Base-by-base conservation (phyloP, 2,113 vertebrate genomes). In the Trochalopteron elliotii region DNA sequence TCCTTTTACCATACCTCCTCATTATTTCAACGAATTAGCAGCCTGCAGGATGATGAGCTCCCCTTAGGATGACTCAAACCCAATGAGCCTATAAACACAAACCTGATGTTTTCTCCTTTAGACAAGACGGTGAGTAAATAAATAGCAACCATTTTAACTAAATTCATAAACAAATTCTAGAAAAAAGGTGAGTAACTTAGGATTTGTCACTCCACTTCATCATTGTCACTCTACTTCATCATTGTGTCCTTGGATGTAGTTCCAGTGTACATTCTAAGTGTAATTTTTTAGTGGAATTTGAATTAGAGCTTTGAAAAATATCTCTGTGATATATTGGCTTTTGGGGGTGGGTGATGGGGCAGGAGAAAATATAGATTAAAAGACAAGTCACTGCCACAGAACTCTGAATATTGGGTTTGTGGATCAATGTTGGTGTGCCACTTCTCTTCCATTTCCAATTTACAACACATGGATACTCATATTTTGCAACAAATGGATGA, bases 11-110 rank as follows among this genome's bases (percentile, higher is more conserved):
- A 13, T 82, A 75, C 77, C 77, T 88, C 77, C 75, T 91, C 3
- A 77, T 94, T 95, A 93, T 78, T 90, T 84, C 31, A 57, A 50
- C 2, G 12, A 47, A 65, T 65, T 78, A 94, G 44, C 49, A 92
- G 24, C 56, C 35, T 72, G 67, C 67, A 64, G 77, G 87, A 74
- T 20, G 92, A 63, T 63, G 37, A 63, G 60, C 60, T 63, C 39
- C 18, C 28, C 60, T 42, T 31, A 31, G 60, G 61, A 50, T 95
- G 94, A 95, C 81, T 94, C 88, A 92, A 77, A 92, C 9, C 13
- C 52, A 64, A 2, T 1, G 6, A 90, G 17, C 47, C 47, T 75
- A 18, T 35, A 68, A 83, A 86, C n/a, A 77, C 33, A 42, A 82
- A 87, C 22, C 23, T 7, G 56, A 63, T 50, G 47, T 95, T 70